Percentiles rank a stretch among this genome's conserved stretches.
Evolutionary conservation across 1,140 invertebrate species (phyloP).

Genomic region (Bombus pascuorum): DNA sequence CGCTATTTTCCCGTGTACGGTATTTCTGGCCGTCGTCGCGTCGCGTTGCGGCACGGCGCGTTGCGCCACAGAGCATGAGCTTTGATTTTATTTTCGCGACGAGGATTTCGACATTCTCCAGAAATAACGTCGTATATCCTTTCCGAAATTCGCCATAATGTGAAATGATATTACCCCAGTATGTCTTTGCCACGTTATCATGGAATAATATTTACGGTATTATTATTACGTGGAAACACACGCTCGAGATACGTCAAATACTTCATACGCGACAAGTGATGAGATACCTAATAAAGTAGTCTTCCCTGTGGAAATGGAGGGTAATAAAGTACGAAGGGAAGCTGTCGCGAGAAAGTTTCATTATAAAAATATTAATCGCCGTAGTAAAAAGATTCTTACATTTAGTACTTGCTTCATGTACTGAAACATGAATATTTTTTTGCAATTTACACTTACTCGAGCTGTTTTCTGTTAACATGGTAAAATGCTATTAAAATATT

Average conservation of each 20-base stretch:
- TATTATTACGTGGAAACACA: not conserved
- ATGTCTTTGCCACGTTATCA: no score
- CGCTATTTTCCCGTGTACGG: no score
- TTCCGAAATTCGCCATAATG: not conserved
- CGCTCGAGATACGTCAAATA: not conserved
- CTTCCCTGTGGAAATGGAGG: not conserved
- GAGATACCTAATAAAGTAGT: not conserved
- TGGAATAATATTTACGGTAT: not conserved
- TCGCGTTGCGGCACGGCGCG: no score
- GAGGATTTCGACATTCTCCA: not conserved
- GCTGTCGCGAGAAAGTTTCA: not conserved
- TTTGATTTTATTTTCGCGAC: not conserved
- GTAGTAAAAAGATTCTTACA: no score
- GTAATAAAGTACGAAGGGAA: not conserved
- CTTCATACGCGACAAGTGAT: not conserved
- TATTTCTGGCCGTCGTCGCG: no score
- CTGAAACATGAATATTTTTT: no score
- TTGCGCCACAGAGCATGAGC: not conserved
- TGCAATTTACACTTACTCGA: no score
- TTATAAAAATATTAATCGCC: not conserved
- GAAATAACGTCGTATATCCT: not conserved
- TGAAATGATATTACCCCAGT: not conserved
- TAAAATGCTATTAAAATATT: slow-evolving; percentile 25
- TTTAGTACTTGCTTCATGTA: no score
- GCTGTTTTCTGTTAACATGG: no score